These are phyloP conservation scores for Piaya cayana DNA, from an alignment of 2,113 vertebrate species.

Conservation along the genomic window DNA sequence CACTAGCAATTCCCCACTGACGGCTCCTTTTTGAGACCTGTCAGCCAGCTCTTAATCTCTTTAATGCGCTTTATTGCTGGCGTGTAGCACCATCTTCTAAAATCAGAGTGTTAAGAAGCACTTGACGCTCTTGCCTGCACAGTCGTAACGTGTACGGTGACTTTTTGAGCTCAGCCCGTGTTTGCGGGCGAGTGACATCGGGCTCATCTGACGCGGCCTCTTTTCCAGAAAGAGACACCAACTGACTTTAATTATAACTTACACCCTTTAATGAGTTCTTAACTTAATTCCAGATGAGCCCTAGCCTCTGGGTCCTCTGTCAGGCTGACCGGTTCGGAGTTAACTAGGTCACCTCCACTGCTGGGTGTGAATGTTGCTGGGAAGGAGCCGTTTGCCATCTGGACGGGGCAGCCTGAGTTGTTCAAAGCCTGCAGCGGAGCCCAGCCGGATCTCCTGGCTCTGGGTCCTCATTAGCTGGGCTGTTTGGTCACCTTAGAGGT, in stretches of 20 bases:
- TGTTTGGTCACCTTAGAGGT: background rate
- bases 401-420: background rate
- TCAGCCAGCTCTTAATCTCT: background rate
- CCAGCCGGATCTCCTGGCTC: background rate
- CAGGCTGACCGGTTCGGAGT: background rate
- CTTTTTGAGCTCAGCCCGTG: background rate
- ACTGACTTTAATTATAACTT: conserved; percentile 49
- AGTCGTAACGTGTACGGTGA: fast-evolving
- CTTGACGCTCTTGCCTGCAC: background rate
- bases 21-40: background rate
- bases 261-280: conserved; percentile 47
- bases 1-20: background rate
- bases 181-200: background rate
- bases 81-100: background rate
- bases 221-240: background rate
- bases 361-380: background rate
- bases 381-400: background rate
- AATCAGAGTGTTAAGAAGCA: background rate
- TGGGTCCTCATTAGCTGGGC: background rate
- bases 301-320: background rate
- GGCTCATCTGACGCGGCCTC: background rate
- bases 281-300: conserved; percentile 26
- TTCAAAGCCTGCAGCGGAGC: background rate
- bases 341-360: background rate
- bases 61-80: background rate